Conservation (phyloP, 1,140 invertebrate species). For the Contarinia nasturtii region DNA sequence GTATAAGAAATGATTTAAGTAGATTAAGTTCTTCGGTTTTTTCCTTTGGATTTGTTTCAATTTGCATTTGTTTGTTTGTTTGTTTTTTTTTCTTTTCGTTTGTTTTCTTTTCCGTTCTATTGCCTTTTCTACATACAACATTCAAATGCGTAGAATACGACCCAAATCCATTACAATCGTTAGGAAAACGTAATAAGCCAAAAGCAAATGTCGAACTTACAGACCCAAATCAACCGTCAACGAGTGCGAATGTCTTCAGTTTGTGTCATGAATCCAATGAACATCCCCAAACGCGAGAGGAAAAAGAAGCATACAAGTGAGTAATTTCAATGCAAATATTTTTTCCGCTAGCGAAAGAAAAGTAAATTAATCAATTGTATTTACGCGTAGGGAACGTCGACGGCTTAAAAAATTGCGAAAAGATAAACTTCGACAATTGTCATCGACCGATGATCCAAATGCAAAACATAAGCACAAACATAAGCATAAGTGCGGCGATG, state of each 20-base stretch:
- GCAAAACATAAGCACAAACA: conserved; percentile 32
- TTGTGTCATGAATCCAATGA: conserved; percentile 26
- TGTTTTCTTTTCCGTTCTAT: no score
- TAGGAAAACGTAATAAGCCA: conserved; percentile 51
- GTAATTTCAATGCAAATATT: no score
- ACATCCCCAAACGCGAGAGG: conserved; percentile 8
- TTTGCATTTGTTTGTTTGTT: no score
- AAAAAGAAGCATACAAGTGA: background rate
- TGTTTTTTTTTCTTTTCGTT: no score
- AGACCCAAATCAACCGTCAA: background rate
- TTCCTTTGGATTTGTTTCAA: no score
- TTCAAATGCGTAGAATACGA: conserved; percentile 38
- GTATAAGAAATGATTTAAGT: no score
- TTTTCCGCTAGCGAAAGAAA: no score
- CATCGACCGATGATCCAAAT: conserved; percentile 3
- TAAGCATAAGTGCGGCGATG: conserved; percentile 48
- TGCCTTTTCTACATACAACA: background rate
- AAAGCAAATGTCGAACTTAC: conserved; percentile 19
- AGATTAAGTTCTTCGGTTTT: no score
- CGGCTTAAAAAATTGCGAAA: conserved; percentile 48
- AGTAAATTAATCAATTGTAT: no score
- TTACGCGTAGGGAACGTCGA: conserved; percentile 40
- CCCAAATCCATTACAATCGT: conserved; percentile 52
- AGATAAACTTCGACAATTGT: conserved; percentile 38
- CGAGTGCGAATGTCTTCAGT: background rate